These are phyloP conservation scores for Cataglyphis rosenhaueri DNA, from an alignment of 2,888 invertebrate species.

Conservation along the genomic window DNA sequence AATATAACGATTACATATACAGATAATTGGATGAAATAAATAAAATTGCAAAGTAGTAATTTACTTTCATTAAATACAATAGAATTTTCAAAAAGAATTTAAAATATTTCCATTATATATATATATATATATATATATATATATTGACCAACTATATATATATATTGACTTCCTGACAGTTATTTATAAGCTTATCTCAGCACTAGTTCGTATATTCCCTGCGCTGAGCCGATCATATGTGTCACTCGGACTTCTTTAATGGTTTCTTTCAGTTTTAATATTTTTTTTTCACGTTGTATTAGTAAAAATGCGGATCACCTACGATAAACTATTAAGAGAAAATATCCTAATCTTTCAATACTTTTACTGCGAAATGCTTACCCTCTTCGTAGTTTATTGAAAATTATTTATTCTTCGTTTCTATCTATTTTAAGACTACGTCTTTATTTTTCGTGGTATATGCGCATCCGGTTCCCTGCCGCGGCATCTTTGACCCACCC, in stretches of 20 bases:
- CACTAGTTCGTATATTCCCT: slow-evolving; percentile 43
- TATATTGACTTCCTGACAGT: slow-evolving; percentile 61
- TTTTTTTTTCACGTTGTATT: slow-evolving; percentile 25
- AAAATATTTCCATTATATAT: slow-evolving; percentile 71
- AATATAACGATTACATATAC: background rate
- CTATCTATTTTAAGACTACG: slow-evolving; percentile 64
- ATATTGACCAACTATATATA: slow-evolving; percentile 38
- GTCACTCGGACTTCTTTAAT: slow-evolving; percentile 20
- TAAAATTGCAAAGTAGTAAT: background rate
- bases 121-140: no score
- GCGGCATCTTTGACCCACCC: slow-evolving; percentile 54
- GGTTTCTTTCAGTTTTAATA: background rate
- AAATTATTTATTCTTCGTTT: slow-evolving; percentile 68
- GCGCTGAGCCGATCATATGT: background rate
- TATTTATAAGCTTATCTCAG: slow-evolving; percentile 59
- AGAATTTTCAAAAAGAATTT: background rate
- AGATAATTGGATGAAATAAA: background rate
- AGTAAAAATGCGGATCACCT: slow-evolving; percentile 49
- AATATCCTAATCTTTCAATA: slow-evolving; percentile 63
- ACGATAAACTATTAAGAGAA: slow-evolving; percentile 51
- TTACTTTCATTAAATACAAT: background rate
- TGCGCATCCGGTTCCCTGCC: slow-evolving; percentile 27
- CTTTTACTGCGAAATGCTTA: slow-evolving; percentile 32
- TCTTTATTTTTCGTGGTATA: slow-evolving; percentile 55
- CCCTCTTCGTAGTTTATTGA: slow-evolving; percentile 36